phyloP scores from a whole-genome alignment of 2,797 vertebrate species.

The Diglossa cyanea region DNA sequence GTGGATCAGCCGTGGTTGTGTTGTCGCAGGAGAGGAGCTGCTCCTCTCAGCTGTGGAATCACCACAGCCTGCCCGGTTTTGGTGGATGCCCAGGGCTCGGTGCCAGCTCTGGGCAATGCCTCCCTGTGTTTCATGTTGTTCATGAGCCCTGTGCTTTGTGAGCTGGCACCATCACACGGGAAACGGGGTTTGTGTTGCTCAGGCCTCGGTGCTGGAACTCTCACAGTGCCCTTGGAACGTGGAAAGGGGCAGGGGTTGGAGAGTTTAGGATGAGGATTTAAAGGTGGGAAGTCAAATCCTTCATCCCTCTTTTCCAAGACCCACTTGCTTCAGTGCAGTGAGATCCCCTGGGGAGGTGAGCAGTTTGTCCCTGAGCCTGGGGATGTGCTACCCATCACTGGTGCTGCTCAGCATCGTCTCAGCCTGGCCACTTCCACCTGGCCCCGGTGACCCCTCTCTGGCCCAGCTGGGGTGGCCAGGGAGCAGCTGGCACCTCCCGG shows the following conservation, averaged over 20 bases:
- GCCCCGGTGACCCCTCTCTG: neutral
- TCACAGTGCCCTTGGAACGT: neutral
- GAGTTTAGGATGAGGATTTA: accelerated
- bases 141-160: accelerated
- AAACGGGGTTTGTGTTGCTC: neutral
- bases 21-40: accelerated
- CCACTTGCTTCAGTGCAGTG: neutral
- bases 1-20: accelerated
- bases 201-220: neutral
- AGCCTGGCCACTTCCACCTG: neutral
- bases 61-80: neutral
- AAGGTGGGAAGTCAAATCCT: neutral
- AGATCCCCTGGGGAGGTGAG: neutral
- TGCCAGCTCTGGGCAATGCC: neutral
- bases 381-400: accelerated
- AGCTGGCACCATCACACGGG: accelerated
- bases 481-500: slow-evolving; percentile 53
- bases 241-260: neutral
- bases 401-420: neutral
- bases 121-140: no score
- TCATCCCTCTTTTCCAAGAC: neutral
- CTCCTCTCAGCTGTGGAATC: neutral
- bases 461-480: neutral
- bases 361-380: neutral
- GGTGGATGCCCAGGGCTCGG: neutral